Evolutionary conservation across 2,113 vertebrate species (phyloP).

Genomic region (Turdus rufiventris): DNA sequence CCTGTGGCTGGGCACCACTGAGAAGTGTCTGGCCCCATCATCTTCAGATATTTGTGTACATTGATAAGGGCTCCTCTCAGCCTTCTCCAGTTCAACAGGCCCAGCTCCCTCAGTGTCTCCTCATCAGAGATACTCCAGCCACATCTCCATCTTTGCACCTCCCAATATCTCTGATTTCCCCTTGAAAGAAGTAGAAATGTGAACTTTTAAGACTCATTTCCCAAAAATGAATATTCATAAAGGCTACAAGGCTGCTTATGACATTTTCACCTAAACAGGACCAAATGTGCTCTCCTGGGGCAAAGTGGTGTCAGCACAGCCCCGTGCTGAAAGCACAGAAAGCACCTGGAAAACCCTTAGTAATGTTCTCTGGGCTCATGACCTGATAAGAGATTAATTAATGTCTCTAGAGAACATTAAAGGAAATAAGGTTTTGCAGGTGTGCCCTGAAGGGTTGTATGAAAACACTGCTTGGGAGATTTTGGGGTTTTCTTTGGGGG

Average conservation of each 20-base stretch:
- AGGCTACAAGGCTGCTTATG: not conserved
- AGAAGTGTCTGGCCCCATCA: not conserved
- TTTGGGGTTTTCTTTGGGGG: not conserved
- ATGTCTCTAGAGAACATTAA: not conserved
- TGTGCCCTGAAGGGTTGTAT: not conserved
- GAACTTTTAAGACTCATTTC: not conserved
- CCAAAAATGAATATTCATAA: not conserved
- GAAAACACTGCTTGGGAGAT: not conserved
- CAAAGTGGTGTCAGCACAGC: not conserved
- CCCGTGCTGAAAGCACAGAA: not conserved
- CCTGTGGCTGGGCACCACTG: not conserved
- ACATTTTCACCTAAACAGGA: not conserved
- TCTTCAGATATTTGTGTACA: not conserved
- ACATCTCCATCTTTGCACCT: not conserved
- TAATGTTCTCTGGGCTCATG: not conserved
- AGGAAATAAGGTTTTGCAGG: not conserved
- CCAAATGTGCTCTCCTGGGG: not conserved
- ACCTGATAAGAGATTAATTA: conserved; percentile 12
- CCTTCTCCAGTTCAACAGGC: not conserved
- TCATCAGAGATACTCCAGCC: not conserved
- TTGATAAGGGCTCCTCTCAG: not conserved
- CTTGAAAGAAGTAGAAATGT: conserved; percentile 14
- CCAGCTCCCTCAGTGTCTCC: not conserved
- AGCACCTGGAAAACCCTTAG: not conserved
- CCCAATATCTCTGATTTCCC: conserved; percentile 1